phyloP scores from a whole-genome alignment of 2,113 vertebrate genomes.

The Capreolus pygargus region DNA sequence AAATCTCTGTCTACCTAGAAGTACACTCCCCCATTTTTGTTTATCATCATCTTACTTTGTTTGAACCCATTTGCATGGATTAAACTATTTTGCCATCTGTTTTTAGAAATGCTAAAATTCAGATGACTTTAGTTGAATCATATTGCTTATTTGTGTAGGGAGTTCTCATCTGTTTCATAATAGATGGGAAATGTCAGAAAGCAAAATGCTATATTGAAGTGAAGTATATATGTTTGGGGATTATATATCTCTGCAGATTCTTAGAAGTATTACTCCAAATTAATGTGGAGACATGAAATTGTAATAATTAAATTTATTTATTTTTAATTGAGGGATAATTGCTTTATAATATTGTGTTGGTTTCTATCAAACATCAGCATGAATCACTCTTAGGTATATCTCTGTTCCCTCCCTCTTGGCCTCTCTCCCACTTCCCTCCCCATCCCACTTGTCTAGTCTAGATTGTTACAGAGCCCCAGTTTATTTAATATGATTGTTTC shows the following conservation, averaged over 20 bases:
- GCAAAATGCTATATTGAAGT: neutral
- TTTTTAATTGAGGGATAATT: neutral
- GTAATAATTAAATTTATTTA: neutral
- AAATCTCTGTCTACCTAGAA: neutral
- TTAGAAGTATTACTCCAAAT: neutral
- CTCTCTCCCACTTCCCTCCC: neutral
- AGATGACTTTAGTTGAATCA: neutral
- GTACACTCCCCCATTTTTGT: neutral
- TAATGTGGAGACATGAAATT: neutral
- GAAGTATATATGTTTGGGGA: neutral
- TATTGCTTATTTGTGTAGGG: neutral
- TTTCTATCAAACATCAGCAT: neutral
- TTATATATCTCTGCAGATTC: neutral
- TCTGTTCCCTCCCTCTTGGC: neutral
- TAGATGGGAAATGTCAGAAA: neutral
- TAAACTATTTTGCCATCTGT: neutral
- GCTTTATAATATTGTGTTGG: neutral
- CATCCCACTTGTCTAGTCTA: neutral
- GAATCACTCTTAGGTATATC: neutral
- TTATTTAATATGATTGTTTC: neutral
- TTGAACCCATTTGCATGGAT: neutral
- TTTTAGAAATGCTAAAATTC: constrained; percentile 27
- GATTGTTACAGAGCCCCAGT: neutral
- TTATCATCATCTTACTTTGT: constrained; percentile 6
- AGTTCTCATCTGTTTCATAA: neutral